Conservation (phyloP, 2,797 vertebrate genomes). For the Sandelia bainsii region DNA sequence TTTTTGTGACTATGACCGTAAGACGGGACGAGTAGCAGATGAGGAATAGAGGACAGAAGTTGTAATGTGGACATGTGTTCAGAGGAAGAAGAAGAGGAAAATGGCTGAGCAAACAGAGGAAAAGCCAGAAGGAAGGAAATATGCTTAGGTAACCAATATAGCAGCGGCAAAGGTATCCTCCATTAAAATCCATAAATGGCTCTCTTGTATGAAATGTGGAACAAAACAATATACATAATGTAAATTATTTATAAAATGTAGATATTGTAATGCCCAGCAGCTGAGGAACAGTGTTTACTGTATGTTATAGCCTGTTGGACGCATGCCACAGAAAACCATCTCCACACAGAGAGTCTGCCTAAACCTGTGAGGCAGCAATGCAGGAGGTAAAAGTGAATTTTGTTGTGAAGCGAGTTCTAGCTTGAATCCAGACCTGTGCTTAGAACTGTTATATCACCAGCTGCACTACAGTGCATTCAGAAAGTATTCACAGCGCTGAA, state of each 20-base stretch:
- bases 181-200: not conserved
- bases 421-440: not conserved
- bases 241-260: slow-evolving; percentile 32
- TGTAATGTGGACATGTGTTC: slow-evolving; percentile 17
- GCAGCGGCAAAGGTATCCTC: not conserved
- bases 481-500: too few relatives aligned
- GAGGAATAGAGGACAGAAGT: slow-evolving; percentile 6
- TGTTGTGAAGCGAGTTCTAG: not conserved
- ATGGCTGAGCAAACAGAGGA: slow-evolving; percentile 36
- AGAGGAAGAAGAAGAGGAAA: slow-evolving; percentile 11
- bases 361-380: not conserved
- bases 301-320: not conserved
- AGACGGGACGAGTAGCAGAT: not conserved
- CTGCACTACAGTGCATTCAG: too few relatives aligned
- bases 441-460: not conserved
- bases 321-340: not conserved
- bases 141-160: slow-evolving; percentile 32
- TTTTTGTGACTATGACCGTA: slow-evolving; percentile 10
- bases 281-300: not conserved
- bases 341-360: not conserved
- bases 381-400: slow-evolving; percentile 8
- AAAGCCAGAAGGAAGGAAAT: slow-evolving; percentile 20
- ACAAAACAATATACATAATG: slow-evolving; percentile 11
- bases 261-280: not conserved
- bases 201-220: slow-evolving; percentile 17